These are phyloP conservation scores for Urocolius indicus DNA, from an alignment of 2,113 vertebrate species.

Conservation along the genomic window DNA sequence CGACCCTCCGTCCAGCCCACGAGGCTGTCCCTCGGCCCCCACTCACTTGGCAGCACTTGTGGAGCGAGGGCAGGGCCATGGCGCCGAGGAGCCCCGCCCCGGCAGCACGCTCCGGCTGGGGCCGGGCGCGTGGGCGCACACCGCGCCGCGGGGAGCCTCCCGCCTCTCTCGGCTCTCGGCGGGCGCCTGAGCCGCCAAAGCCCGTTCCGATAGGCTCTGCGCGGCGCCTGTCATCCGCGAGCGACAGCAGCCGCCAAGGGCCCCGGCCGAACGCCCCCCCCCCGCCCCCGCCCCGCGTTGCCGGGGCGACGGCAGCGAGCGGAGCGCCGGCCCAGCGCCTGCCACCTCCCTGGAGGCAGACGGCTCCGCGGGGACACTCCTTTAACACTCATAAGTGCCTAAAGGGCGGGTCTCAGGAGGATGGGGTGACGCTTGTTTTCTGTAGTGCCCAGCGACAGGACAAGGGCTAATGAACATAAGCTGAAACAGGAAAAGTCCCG, in stretches of 20 bases:
- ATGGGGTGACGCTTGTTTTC: too few relatives aligned
- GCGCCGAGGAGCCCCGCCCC: too few relatives aligned
- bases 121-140: accelerated
- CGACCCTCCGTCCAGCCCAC: neutral
- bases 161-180: neutral
- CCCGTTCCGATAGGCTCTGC: neutral
- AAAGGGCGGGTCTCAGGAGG: too few relatives aligned
- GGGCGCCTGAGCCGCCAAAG: accelerated
- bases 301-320: neutral
- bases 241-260: accelerated
- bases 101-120: neutral
- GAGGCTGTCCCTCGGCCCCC: neutral
- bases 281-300: neutral
- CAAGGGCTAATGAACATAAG: too few relatives aligned
- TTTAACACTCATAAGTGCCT: too few relatives aligned
- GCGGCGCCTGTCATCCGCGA: accelerated
- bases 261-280: neutral
- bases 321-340: too few relatives aligned
- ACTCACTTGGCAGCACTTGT: constrained; percentile 64
- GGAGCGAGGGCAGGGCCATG: constrained; percentile 29
- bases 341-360: too few relatives aligned
- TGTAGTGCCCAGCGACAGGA: too few relatives aligned
- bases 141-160: neutral
- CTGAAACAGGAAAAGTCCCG: too few relatives aligned
- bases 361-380: too few relatives aligned